Percentiles rank a stretch among this genome's conserved stretches.
Conservation (phyloP, 2,797 vertebrate species). For the Pangasius mekongensis region DNA sequence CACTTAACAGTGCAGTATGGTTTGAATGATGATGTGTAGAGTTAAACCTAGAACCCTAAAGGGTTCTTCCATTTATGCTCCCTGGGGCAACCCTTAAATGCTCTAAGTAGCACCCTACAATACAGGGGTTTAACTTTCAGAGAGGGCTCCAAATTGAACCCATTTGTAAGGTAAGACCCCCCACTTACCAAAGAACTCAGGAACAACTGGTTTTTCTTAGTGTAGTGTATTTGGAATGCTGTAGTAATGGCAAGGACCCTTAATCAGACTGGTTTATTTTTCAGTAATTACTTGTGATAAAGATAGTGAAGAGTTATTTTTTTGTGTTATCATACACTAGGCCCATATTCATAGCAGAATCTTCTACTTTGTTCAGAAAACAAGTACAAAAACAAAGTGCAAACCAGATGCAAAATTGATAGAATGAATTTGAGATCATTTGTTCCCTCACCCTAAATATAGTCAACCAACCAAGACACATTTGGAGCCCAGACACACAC, state of each 20-base stretch:
- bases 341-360: not conserved
- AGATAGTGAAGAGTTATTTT: not conserved
- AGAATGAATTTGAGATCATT: not conserved
- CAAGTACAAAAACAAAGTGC: not conserved
- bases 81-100: not conserved
- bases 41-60: not conserved
- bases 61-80: not conserved
- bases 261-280: not conserved
- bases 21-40: not conserved
- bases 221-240: not conserved
- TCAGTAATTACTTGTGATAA: not conserved
- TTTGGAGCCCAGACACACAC: not conserved
- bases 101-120: not conserved
- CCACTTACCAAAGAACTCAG: not conserved
- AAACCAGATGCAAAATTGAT: not conserved
- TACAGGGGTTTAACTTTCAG: not conserved
- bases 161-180: not conserved
- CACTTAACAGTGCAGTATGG: no score
- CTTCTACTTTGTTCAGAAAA: not conserved
- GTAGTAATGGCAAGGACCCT: not conserved
- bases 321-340: not conserved
- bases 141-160: not conserved
- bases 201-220: not conserved
- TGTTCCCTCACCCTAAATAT: not conserved
- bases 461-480: not conserved